Conservation (phyloP, 1,140 invertebrate species). For the Orius insidiosus region DNA sequence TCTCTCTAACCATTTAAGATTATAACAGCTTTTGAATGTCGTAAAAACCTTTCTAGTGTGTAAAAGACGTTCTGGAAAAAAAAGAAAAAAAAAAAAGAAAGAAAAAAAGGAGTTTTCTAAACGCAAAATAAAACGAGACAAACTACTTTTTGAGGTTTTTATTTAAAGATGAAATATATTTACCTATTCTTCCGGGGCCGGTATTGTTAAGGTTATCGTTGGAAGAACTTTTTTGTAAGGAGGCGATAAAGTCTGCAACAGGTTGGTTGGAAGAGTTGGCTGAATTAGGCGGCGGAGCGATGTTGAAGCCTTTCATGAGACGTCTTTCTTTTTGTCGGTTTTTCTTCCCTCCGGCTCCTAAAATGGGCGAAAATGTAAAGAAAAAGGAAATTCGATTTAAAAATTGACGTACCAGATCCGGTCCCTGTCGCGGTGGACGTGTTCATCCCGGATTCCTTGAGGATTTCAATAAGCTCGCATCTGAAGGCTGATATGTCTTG, state of each 20-base stretch:
- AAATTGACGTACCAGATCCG: slow-evolving; percentile 35
- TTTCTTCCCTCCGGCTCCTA: slow-evolving; percentile 78
- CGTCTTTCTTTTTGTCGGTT: slow-evolving; percentile 80
- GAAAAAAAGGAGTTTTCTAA: too few species aligned
- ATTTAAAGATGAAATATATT: background rate
- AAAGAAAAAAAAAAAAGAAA: too few species aligned
- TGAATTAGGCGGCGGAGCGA: slow-evolving; percentile 40
- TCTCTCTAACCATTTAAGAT: too few species aligned
- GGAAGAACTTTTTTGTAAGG: slow-evolving; percentile 31
- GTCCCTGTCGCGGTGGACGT: slow-evolving; percentile 61
- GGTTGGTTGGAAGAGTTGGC: slow-evolving; percentile 29
- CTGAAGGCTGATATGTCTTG: slow-evolving; percentile 91
- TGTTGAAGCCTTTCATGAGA: slow-evolving; percentile 89
- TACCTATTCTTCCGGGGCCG: slow-evolving; percentile 28
- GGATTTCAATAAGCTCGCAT: slow-evolving; percentile 88
- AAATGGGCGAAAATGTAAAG: background rate
- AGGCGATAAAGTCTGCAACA: slow-evolving; percentile 56
- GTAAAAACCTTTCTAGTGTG: too few species aligned
- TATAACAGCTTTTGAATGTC: too few species aligned
- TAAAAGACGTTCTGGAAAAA: too few species aligned
- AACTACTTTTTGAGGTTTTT: too few species aligned
- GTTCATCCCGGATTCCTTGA: slow-evolving; percentile 85
- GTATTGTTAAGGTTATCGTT: slow-evolving; percentile 15
- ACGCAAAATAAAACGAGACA: too few species aligned
- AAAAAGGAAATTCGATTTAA: background rate